Base-by-base conservation (phyloP, 1,140 invertebrate genomes). In the Leptoteleia sp. region DNA sequence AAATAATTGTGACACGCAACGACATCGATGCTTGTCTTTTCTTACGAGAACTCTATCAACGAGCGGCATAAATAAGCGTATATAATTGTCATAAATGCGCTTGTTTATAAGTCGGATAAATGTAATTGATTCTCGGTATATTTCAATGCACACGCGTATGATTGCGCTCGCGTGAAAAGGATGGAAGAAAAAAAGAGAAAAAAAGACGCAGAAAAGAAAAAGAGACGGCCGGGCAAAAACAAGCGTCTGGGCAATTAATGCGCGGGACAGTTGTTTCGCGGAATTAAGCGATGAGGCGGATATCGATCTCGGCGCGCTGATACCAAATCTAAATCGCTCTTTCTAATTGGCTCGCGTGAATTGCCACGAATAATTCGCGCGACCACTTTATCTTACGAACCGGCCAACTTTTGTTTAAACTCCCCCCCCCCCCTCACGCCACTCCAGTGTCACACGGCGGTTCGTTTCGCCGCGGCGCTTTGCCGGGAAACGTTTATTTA, bases 41-140 rank as follows among this genome's bases (percentile, higher is more conserved):
- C 50, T 70, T 70, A 42, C 43, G 8, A 57, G 65, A 70, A 70
- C 22, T 48, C 52, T 50, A 70, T 70, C 65, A 47, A 29, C 52
- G 42, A 15, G 25, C 15, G 50, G 33, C 27, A 59, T 50, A 48
- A 48, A 59, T 59, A 47, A 67, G 59, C 33, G 64, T 31, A 48
- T 50, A n/a, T 68, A 68, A 59, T 48, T 59, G 50, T 48, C 42
- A 50, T 70, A 70, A 70, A 48, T 33, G 65, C 43, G 31, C 35
- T 70, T 70, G 55, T 71, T 71, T 61, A 50, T 33, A 35, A 52
- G 45, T 43, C 29, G 37, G 29, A 71, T 52, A 43, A 61, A 54
- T 61, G 42, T 61, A 52, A 71, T 61, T 61, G 65, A 57, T 68
- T 68, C 64, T 48, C 6, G 42, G 65, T 59, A 70, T 9, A 7